Base-by-base conservation (phyloP, 2,888 invertebrate species). In the Drymonia ruficornis region DNA sequence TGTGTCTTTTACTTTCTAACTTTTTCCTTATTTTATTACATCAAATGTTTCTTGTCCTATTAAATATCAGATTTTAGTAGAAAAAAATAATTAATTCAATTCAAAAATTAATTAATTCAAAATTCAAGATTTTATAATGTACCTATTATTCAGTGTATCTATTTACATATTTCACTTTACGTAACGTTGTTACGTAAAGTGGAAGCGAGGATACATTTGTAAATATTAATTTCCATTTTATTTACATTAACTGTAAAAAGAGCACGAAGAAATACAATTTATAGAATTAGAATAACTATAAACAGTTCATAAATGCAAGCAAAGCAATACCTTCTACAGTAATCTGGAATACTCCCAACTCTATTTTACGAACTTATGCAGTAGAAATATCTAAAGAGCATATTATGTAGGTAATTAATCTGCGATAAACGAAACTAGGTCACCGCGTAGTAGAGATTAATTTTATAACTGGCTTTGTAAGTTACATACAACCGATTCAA, bases 331-430 rank as follows among this genome's bases (percentile, higher is more conserved):
- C 9, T 31, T 31, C 9, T 36, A 36, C 4, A 36, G n/a, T 36
- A 13, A 76, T 61, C 84, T 85, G 85, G 84, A 79, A 58, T 55
- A 44, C 59, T 63, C 63, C 84, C 86, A 86, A 83, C 67, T 65
- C 65, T 70, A 70, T 74, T 78, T 78, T 76, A 83, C 81, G 78
- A 71, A 81, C 72, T 72, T 77, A 68, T 76, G 75, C 76, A 77
- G 76, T 71, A 59, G 73, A 68, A 69, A 71, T 78, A 80, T 77
- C 74, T 81, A 78, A 82, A 76, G 70, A 73, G 78, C 80, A 81
- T 80, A 78, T 68, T n/a, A n/a, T n/a, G n/a, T n/a, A n/a, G n/a
- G 70, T 78, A 77, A 86, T 84, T 82, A 83, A 81, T 83, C 73
- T 77, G 72, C 63, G 65, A 69, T 68, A 77, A 70, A 70, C 60